Conservation (phyloP, 1,140 invertebrate species). For the Aporrectodea caliginosa region DNA sequence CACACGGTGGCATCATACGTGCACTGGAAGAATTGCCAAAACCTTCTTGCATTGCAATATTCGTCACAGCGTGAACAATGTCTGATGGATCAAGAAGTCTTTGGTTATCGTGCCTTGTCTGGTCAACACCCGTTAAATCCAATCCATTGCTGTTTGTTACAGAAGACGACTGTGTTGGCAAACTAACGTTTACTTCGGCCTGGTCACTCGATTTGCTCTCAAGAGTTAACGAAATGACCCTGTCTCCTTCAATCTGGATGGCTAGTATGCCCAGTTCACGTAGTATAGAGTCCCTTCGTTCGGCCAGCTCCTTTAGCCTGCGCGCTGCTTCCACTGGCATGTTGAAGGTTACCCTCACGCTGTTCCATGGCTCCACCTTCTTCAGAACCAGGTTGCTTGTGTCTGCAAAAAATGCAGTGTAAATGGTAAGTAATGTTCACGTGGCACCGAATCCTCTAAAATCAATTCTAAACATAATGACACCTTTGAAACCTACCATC, state of each 20-base stretch:
- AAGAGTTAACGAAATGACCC: constrained; percentile 81
- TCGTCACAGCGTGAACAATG: too few species aligned
- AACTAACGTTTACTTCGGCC: not conserved
- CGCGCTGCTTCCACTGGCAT: constrained; percentile 89
- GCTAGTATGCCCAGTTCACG: constrained; percentile 87
- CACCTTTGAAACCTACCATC: too few species aligned
- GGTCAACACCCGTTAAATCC: too few species aligned
- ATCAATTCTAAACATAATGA: too few species aligned
- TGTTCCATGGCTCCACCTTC: constrained; percentile 97
- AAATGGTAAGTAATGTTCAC: constrained; percentile 11
- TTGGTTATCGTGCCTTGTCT: too few species aligned
- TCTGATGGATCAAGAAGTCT: too few species aligned
- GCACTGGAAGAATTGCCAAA: not conserved
- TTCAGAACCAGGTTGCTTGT: constrained; percentile 57
- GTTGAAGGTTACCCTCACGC: constrained; percentile 91
- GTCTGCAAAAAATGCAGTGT: constrained; percentile 45
- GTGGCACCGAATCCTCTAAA: too few species aligned
- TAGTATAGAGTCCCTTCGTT: constrained; percentile 79
- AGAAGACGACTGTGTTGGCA: not conserved
- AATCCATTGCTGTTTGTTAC: too few species aligned
- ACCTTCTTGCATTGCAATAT: not conserved
- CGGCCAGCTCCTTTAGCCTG: constrained; percentile 80
- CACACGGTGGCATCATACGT: not conserved
- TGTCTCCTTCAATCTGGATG: constrained; percentile 92
- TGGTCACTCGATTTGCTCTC: constrained; percentile 56